Evolutionary conservation across 2,797 vertebrate species (phyloP).

Genomic region (Microcaecilia unicolor): DNA sequence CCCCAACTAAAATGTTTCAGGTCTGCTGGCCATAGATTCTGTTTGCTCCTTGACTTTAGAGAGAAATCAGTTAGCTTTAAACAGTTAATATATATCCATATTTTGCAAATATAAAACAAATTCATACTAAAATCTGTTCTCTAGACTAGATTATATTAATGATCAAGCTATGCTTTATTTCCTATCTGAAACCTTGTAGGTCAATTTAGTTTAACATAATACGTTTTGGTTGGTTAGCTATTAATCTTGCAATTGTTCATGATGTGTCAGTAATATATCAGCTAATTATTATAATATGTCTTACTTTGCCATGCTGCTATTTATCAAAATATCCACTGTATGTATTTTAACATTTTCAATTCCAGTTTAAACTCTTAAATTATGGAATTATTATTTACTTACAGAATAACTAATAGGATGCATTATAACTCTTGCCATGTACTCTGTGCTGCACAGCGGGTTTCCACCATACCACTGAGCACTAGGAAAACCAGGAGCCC

Average conservation of each 20-base stretch:
- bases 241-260: constrained; percentile 64
- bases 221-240: constrained; percentile 48
- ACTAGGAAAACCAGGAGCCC: no score
- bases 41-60: no score
- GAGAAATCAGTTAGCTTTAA: no score
- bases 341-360: constrained; percentile 22
- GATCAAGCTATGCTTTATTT: constrained; percentile 57
- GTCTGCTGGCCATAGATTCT: no score
- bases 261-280: constrained; percentile 59
- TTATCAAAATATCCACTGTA: constrained; percentile 37
- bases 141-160: constrained; percentile 51
- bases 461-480: no score
- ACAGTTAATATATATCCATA: constrained; percentile 31
- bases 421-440: no score
- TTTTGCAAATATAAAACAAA: constrained; percentile 47
- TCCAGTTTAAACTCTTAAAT: constrained; percentile 30
- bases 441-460: no score
- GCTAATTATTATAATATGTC: constrained; percentile 64
- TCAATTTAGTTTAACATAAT: constrained; percentile 64
- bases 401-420: constrained; percentile 10
- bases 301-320: constrained; percentile 48
- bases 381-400: constrained; percentile 36
- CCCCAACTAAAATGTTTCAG: no score
- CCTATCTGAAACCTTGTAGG: constrained; percentile 53
- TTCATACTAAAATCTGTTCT: constrained; percentile 37